Percentiles rank a stretch among this genome's conserved stretches.
Conservation (phyloP, 2,797 vertebrate species). For the Onychomys leucogaster region DNA sequence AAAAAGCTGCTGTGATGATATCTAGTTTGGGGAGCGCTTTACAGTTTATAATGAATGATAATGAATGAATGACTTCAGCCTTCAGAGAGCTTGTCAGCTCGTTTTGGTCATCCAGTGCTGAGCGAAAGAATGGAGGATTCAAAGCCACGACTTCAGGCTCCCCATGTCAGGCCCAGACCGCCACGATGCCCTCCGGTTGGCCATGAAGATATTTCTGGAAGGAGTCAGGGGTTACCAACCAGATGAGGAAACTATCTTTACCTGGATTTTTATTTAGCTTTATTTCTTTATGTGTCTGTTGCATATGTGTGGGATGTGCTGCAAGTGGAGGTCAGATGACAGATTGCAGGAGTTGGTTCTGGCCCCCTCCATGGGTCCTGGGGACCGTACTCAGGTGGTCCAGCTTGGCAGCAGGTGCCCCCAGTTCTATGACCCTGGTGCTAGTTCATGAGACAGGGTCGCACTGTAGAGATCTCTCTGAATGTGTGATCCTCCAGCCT, state of each 20-base stretch:
- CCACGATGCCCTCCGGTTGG: not conserved
- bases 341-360: not conserved
- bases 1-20: too few species aligned
- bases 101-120: not conserved
- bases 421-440: too few species aligned
- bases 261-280: not conserved
- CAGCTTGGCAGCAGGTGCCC: not conserved
- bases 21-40: not conserved
- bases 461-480: not conserved
- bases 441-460: not conserved
- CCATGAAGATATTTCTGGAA: not conserved
- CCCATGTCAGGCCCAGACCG: not conserved
- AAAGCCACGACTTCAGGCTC: constrained; percentile 3
- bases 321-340: not conserved
- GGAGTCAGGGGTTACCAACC: not conserved
- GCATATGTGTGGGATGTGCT: too few species aligned
- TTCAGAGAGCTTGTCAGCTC: constrained; percentile 1
- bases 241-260: not conserved
- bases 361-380: not conserved
- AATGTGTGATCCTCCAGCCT: not conserved
- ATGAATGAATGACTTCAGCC: not conserved
- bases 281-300: not conserved
- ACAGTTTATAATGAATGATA: not conserved
- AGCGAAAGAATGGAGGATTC: not conserved
- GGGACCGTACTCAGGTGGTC: not conserved